Evolutionary conservation across 2,113 vertebrate genomes (phyloP).

Genomic region (Calypte anna): DNA sequence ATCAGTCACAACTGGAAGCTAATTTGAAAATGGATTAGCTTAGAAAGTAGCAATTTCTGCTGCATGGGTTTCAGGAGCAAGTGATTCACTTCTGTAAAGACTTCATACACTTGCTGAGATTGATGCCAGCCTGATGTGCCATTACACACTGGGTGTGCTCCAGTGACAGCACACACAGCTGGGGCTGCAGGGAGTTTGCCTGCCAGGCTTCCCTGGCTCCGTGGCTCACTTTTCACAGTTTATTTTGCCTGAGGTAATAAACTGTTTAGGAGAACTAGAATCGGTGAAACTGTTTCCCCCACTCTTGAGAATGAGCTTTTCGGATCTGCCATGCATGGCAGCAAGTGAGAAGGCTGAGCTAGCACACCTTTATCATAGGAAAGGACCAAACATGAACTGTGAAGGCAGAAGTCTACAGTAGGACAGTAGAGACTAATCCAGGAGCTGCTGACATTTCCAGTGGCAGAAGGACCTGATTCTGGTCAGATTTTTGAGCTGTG

Average conservation of each 20-base stretch:
- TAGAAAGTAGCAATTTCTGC: constrained; percentile 77
- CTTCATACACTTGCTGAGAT: constrained; percentile 75
- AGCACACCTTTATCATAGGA: neutral
- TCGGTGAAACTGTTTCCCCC: neutral
- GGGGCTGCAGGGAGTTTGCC: constrained; percentile 27
- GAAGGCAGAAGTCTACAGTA: neutral
- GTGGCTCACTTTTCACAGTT: constrained; percentile 37
- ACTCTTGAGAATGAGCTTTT: constrained; percentile 11
- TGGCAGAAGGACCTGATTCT: neutral
- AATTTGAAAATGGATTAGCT: constrained; percentile 81
- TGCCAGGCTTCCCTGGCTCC: constrained; percentile 39
- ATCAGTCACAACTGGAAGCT: constrained; percentile 76
- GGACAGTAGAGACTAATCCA: neutral
- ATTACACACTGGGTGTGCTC: constrained; percentile 73
- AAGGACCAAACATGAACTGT: neutral
- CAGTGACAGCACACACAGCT: constrained; percentile 68
- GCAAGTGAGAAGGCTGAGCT: neutral
- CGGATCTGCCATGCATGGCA: neutral
- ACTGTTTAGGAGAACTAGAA: constrained; percentile 55
- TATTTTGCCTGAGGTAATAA: constrained; percentile 63
- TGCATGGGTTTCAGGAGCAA: constrained; percentile 66
- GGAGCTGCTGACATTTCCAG: neutral
- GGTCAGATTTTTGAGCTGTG: neutral
- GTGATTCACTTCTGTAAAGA: constrained; percentile 70
- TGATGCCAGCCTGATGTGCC: constrained; percentile 80